These are phyloP conservation scores for Junco hyemalis DNA, from an alignment of 2,113 vertebrate genomes.

Conservation along the genomic window DNA sequence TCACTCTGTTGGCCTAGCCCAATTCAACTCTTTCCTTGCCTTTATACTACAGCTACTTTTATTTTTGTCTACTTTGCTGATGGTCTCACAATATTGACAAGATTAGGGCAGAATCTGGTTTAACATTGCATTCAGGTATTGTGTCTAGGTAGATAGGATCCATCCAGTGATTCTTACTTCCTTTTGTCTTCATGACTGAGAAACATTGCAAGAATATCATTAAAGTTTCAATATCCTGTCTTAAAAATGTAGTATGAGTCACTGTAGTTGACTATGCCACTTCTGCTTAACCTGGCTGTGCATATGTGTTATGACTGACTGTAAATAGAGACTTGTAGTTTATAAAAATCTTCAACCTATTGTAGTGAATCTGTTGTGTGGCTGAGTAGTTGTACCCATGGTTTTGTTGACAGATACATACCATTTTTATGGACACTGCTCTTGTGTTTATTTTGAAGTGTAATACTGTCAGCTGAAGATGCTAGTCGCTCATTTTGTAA, in stretches of 20 bases:
- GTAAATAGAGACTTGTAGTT: not conserved
- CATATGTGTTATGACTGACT: not conserved
- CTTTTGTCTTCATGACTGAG: not conserved
- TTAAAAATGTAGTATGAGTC: not conserved
- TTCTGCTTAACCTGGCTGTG: not conserved
- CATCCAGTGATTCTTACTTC: not conserved
- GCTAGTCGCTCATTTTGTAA: not conserved
- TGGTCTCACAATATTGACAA: not conserved
- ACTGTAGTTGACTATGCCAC: not conserved
- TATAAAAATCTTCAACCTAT: not conserved
- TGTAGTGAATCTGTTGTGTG: not conserved
- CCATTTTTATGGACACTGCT: not conserved
- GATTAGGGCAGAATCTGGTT: not conserved
- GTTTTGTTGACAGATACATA: not conserved
- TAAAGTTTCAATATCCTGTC: not conserved
- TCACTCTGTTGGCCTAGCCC: not conserved
- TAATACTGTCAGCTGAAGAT: not conserved
- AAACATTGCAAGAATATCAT: not conserved
- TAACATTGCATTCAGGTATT: not conserved
- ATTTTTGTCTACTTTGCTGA: not conserved
- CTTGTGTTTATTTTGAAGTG: not conserved
- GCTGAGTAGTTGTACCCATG: not conserved
- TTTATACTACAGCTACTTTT: not conserved
- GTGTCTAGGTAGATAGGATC: not conserved
- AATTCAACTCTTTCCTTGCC: not conserved